Evolutionary conservation across 1,140 invertebrate genomes (phyloP).

Genomic region (Zaprionus davidi): DNA sequence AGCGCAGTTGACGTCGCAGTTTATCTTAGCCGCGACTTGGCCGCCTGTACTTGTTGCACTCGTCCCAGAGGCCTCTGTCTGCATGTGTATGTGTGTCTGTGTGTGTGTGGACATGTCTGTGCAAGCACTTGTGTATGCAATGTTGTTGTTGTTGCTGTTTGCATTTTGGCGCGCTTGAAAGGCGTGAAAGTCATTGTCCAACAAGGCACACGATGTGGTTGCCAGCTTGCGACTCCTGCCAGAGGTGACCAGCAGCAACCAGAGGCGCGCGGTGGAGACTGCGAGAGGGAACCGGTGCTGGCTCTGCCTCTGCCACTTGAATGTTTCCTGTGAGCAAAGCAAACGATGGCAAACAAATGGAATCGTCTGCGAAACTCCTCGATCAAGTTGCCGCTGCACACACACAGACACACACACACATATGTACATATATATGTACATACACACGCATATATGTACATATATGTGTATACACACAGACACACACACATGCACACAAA

Average conservation of each 20-base stretch:
- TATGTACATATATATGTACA: not conserved
- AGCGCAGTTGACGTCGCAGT: conserved; percentile 8
- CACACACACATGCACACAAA: conserved; percentile 20
- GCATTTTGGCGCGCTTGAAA: conserved; percentile 75
- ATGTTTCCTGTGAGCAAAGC: conserved; percentile 30
- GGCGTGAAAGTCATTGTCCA: conserved; percentile 79
- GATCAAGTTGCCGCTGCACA: conserved; percentile 16
- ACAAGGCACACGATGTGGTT: conserved; percentile 33
- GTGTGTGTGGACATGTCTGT: conserved; percentile 16
- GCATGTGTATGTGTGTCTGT: not conserved
- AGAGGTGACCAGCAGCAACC: not conserved
- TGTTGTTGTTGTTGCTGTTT: conserved; percentile 33
- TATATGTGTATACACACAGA: conserved; percentile 8
- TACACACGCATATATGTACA: not conserved
- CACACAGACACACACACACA: conserved; percentile 2
- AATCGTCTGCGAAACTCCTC: conserved; percentile 70
- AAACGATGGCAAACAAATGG: conserved; percentile 47
- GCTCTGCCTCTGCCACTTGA: conserved; percentile 35
- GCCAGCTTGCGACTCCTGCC: conserved; percentile 14
- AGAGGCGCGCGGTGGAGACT: not conserved
- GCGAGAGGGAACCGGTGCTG: conserved; percentile 47
- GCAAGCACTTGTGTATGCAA: conserved; percentile 15
- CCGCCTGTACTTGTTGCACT: conserved; percentile 28
- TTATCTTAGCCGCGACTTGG: conserved; percentile 27
- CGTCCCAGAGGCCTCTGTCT: not conserved